phyloP scores from a whole-genome alignment of 2,888 invertebrate genomes.

The Papilio elwesi region DNA sequence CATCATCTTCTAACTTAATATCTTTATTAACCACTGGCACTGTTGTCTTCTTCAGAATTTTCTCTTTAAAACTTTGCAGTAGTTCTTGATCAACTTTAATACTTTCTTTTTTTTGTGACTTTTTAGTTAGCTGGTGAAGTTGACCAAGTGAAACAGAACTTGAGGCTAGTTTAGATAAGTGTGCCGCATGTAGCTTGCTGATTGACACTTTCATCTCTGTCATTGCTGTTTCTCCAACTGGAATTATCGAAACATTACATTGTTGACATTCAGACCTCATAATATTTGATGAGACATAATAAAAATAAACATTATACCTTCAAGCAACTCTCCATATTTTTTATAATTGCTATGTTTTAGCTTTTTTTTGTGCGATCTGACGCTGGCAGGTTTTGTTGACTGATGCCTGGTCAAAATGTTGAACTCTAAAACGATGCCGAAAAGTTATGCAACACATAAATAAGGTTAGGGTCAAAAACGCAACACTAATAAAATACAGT shows the following conservation, averaged over 20 bases:
- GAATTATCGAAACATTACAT: slow-evolving; percentile 46
- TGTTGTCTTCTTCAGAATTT: slow-evolving; percentile 64
- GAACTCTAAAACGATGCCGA: slow-evolving; percentile 62
- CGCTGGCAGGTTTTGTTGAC: slow-evolving; percentile 74
- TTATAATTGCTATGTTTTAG: slow-evolving; percentile 75
- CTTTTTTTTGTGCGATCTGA: slow-evolving; percentile 72
- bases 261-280: slow-evolving; percentile 15
- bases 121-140: slow-evolving; percentile 82
- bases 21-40: slow-evolving; percentile 49
- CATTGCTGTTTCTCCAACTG: slow-evolving; percentile 86
- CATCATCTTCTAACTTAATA: slow-evolving; percentile 69
- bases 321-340: slow-evolving; percentile 87
- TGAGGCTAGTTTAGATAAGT: slow-evolving; percentile 86
- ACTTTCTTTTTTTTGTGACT: slow-evolving; percentile 54
- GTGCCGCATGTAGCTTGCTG: slow-evolving; percentile 86
- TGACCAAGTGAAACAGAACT: slow-evolving; percentile 84
- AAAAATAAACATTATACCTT: slow-evolving; percentile 77
- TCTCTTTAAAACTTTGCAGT: slow-evolving; percentile 72
- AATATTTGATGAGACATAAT: neutral
- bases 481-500: neutral
- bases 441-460: slow-evolving; percentile 71
- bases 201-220: slow-evolving; percentile 88
- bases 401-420: slow-evolving; percentile 63
- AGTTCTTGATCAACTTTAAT: slow-evolving; percentile 74
- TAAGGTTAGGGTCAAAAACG: slow-evolving; percentile 54